Evolutionary conservation across 2,888 invertebrate species (phyloP), one percentile per base, ranked within the genome.

Genomic region (Coecobrya sp.): DNA sequence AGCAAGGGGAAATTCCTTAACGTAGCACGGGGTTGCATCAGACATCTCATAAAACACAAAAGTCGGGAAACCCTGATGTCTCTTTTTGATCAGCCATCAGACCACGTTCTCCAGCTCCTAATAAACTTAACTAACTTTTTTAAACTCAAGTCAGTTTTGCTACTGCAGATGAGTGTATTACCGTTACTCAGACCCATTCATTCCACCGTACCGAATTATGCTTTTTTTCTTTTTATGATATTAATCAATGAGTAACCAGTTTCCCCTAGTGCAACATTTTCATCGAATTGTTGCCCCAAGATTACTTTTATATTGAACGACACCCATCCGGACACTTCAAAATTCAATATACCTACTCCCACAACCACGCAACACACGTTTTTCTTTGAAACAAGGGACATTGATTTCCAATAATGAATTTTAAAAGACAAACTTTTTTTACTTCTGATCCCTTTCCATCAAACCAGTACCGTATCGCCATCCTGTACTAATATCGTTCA

Each of bases 331-430:
- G 10, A 42, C 62, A 82, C 84, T 84, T 42, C 5, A 55, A 59
- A 19, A 65, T 84, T 65, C 62, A 84, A 84, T 84, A 84, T 84
- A 55, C 55, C 45, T n/a, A 59, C 10, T 45, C 10, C 11, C 13
- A 27, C 27, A 68, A 27, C 27, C 10, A 62, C 62, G 8, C 65
- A n/a, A n/a, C n/a, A n/a, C 13, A 13, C 65, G 22, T 13, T 10
- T 16, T 59, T 59, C 19, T 59, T 11, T 59, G 59, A 55, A 42
- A 45, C 76, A 19, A 13, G 76, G 82, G 52, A 92, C 91, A 92
- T 92, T 92, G 91, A 92, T 92, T 92, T 92, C 87, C 87, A 87
- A 92, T 86, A 86, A 86, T 87, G 87, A 87, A 82, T 59, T 79
- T 81, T 49, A 82, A 89, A 76, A 52, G 89, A 68, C 49, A 65